These are phyloP conservation scores for Ormia ochracea DNA, from an alignment of 2,888 invertebrate genomes.

Conservation along the genomic window DNA sequence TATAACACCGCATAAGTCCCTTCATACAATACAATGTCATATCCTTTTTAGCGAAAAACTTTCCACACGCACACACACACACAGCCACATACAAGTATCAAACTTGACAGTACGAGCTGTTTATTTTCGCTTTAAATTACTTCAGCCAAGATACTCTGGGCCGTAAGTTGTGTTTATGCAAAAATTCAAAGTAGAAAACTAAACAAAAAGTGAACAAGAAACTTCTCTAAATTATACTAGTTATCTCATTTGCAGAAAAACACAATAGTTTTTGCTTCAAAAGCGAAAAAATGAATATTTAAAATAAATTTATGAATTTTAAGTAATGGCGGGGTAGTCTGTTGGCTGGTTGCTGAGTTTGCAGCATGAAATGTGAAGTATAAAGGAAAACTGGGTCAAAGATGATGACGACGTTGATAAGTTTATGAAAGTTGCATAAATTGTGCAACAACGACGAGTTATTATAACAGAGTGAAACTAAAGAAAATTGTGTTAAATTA, in stretches of 20 bases:
- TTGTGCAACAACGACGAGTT: constrained; percentile 32
- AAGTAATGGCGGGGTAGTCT: constrained; percentile 29
- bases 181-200: constrained; percentile 16
- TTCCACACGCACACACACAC: too few species aligned
- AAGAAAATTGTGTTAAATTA: constrained; percentile 40
- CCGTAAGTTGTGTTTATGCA: constrained; percentile 5
- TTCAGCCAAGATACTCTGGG: neutral
- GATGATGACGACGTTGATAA: constrained; percentile 58
- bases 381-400: constrained; percentile 58
- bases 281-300: constrained; percentile 15
- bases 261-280: constrained; percentile 9
- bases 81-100: too few species aligned
- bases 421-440: constrained; percentile 54
- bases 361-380: constrained; percentile 23
- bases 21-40: too few species aligned
- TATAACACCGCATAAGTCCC: too few species aligned
- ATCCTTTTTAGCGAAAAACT: neutral
- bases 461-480: neutral
- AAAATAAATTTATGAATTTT: constrained; percentile 47
- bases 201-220: neutral
- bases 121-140: constrained; percentile 13
- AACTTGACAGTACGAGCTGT: constrained; percentile 4
- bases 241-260: constrained; percentile 31
- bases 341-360: neutral
- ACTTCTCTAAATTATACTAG: constrained; percentile 43